Base-by-base conservation (phyloP, 1,140 invertebrate genomes). In the Choristoneura fumiferana region DNA sequence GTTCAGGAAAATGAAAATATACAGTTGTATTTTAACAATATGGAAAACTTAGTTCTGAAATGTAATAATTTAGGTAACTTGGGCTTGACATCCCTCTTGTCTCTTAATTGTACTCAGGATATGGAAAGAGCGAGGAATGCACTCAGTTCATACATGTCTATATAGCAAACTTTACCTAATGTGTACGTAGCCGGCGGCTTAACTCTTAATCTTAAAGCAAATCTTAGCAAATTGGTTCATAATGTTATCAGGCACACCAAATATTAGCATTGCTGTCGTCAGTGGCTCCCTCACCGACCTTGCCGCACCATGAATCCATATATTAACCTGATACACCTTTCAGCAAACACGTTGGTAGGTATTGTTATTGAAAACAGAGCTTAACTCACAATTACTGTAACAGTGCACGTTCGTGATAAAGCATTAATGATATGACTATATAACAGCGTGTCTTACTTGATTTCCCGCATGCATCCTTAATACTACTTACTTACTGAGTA, bases 211-310 rank as follows among this genome's bases (percentile, higher is more conserved):
- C 85, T 84, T 38, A 81, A 74, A 80, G 73, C 75, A 88, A 88
- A 88, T 88, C 78, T 84, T 70, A 72, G 65, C 65, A 73, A 84
- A 86, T 84, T 84, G 79, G 83, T 83, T 78, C 78, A 81, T 75
- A 86, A 79, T 81, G 79, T 86, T 86, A 88, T 88, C 85, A 68
- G 67, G 39, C 56, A 69, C 58, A 57, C 69, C 76, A 85, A 86
- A 88, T 88, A 85, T 86, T 88, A 65, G 74, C 72, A 53, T 35
- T 69, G 67, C 69, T 67, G 66, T 74, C 76, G 73, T 80, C 73
- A 71, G 62, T 65, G 71, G 78, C 76, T 78, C 60, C 73, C 56
- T 60, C 59, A 36, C 52, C 73, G 81, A 78, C 83, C 83, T 85
- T 84, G 80, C 62, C 36, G 39, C 54, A 58, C 57, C 54, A 65